Conservation (phyloP, 2,797 vertebrate genomes). For the Prionace glauca region DNA sequence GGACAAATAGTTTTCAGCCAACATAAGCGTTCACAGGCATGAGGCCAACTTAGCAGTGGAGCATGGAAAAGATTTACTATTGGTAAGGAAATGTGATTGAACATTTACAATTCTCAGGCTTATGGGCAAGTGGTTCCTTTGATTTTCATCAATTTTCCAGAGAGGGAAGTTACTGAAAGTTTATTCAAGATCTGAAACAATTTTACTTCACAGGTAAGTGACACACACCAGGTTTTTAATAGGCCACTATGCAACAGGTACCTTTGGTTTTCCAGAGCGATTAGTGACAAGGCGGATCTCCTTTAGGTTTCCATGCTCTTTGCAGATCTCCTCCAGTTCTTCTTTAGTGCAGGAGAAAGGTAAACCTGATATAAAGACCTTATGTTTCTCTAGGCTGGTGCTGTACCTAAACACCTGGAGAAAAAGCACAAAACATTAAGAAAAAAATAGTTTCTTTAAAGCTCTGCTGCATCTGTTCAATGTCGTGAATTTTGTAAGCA, state of each 20-base stretch:
- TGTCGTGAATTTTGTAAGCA: too few species aligned
- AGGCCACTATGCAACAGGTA: slow-evolving; percentile 44
- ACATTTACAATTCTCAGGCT: neutral
- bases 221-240: neutral
- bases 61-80: neutral
- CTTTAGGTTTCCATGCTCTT: slow-evolving; percentile 72
- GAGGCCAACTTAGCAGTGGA: neutral
- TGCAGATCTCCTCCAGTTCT: slow-evolving; percentile 75
- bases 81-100: neutral
- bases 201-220: neutral
- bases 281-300: slow-evolving; percentile 88
- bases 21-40: neutral
- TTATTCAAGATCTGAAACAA: neutral
- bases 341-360: slow-evolving; percentile 85
- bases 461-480: neutral
- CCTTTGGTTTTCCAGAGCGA: slow-evolving; percentile 92
- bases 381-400: slow-evolving; percentile 84
- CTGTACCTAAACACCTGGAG: slow-evolving; percentile 87
- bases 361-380: slow-evolving; percentile 88
- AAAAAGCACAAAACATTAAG: neutral
- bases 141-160: neutral
- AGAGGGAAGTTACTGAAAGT: neutral
- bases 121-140: neutral
- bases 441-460: neutral
- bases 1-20: neutral